phyloP scores from a whole-genome alignment of 2,888 invertebrate genomes.

The Caenorhabditis wallacei region DNA sequence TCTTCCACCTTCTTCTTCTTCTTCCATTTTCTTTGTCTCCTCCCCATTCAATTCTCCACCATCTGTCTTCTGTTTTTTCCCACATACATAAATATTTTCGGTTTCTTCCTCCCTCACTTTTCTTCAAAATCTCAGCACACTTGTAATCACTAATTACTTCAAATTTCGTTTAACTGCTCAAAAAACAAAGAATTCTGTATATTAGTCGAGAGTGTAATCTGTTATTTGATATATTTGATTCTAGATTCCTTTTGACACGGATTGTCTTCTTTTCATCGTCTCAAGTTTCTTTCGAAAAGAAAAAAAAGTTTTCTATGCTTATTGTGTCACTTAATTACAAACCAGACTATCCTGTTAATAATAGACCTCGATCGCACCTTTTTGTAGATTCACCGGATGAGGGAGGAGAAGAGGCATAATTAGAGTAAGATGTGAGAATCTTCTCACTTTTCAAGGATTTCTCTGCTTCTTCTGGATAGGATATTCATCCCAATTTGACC shows the following conservation, averaged over 20 bases:
- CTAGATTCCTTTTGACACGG: slow-evolving; percentile 25
- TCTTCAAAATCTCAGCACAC: background rate
- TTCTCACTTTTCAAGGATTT: slow-evolving; percentile 37
- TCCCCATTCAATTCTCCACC: slow-evolving; percentile 2
- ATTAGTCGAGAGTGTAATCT: slow-evolving; percentile 1
- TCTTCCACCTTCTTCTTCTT: background rate
- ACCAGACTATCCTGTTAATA: slow-evolving; percentile 55
- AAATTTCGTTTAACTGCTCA: slow-evolving; percentile 7
- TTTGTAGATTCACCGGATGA: slow-evolving; percentile 37
- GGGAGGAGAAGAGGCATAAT: slow-evolving; percentile 31
- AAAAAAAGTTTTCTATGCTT: slow-evolving; percentile 19
- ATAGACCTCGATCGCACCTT: slow-evolving; percentile 39
- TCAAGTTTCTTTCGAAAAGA: slow-evolving; percentile 19
- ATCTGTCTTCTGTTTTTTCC: slow-evolving; percentile 39
- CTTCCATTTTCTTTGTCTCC: background rate
- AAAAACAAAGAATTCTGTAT: slow-evolving; percentile 8
- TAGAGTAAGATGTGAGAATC: slow-evolving; percentile 27
- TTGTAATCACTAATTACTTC: slow-evolving; percentile 51
- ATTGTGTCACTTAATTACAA: slow-evolving; percentile 51
- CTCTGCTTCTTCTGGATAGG: slow-evolving; percentile 4
- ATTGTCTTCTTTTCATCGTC: slow-evolving; percentile 28
- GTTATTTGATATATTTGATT: slow-evolving; percentile 32
- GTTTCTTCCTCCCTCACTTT: slow-evolving; percentile 10
- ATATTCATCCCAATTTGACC: background rate
- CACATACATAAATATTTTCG: slow-evolving; percentile 58